A percentile compares a stretch with the other conserved stretches of the same genome.
Evolutionary conservation across 2,113 vertebrate genomes (phyloP).

Genomic region (Microcebus lehilahytsara): DNA sequence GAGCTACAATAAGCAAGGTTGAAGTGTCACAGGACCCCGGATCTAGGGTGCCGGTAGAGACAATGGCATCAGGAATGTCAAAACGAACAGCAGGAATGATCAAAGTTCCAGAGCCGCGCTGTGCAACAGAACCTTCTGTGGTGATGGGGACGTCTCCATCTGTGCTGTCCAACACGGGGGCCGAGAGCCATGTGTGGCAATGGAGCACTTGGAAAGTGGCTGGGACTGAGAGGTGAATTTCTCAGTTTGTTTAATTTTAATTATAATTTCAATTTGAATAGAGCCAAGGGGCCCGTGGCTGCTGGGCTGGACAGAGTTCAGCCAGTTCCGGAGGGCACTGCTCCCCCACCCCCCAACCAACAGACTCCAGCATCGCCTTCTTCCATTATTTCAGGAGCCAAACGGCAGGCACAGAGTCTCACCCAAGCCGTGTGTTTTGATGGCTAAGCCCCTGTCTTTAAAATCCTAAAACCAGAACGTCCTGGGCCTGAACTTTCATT

Average conservation of each 20-base stretch:
- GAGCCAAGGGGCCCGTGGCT: background rate
- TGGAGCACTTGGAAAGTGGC: background rate
- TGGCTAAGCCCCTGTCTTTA: background rate
- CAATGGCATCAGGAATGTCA: background rate
- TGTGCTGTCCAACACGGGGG: background rate
- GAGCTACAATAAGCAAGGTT: background rate
- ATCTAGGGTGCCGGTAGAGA: background rate
- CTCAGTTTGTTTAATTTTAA: background rate
- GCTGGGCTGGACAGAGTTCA: rapidly evolving
- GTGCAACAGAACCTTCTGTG: background rate
- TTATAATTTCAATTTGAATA: background rate
- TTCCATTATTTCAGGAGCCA: background rate
- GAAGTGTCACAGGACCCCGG: background rate
- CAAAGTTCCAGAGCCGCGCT: background rate
- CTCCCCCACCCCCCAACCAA: rapidly evolving
- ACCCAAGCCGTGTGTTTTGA: rapidly evolving
- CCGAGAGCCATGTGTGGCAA: background rate
- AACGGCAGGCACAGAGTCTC: rapidly evolving
- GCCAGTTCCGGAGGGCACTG: background rate
- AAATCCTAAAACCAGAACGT: background rate
- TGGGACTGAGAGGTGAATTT: background rate
- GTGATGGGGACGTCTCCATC: background rate
- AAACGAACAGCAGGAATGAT: background rate
- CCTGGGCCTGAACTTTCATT: background rate
- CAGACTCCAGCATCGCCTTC: background rate